phyloP scores from a whole-genome alignment of 2,888 invertebrate species.

The Chymomyza fuscimana region DNA sequence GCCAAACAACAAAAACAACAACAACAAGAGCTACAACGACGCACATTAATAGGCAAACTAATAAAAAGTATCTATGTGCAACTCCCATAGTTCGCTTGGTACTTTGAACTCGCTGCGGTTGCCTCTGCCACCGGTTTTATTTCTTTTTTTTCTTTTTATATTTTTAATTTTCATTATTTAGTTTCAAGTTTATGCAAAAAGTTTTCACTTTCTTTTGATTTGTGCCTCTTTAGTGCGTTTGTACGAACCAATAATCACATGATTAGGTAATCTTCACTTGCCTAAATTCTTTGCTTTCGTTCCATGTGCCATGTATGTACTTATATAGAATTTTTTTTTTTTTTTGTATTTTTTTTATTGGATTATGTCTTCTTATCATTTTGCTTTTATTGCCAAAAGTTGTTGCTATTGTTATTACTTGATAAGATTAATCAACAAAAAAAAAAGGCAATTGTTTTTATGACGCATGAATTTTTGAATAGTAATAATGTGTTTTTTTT shows the following conservation, averaged over 20 bases:
- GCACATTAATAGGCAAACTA: conserved; percentile 4
- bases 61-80: conserved; percentile 7
- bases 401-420: neutral
- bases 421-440: neutral
- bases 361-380: conserved; percentile 28
- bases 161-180: conserved; percentile 27
- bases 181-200: conserved; percentile 24
- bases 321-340: conserved; percentile 2
- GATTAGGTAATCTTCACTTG: conserved; percentile 56
- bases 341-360: conserved; percentile 16
- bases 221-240: conserved; percentile 1
- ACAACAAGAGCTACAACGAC: neutral
- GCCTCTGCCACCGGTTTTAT: conserved; percentile 1
- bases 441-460: conserved; percentile 7
- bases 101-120: conserved; percentile 42
- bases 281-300: neutral
- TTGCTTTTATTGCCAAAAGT: conserved; percentile 24
- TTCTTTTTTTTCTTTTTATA: conserved; percentile 34
- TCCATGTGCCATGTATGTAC: conserved; percentile 29
- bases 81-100: conserved; percentile 16
- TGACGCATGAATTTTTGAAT: neutral
- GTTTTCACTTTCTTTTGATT: conserved; percentile 51
- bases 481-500: neutral
- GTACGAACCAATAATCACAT: conserved; percentile 48
- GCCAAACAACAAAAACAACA: neutral